Percentiles rank a stretch among this genome's conserved stretches.
Conservation (phyloP, 2,113 vertebrate species). For the Pseudorectes ferrugineus region DNA sequence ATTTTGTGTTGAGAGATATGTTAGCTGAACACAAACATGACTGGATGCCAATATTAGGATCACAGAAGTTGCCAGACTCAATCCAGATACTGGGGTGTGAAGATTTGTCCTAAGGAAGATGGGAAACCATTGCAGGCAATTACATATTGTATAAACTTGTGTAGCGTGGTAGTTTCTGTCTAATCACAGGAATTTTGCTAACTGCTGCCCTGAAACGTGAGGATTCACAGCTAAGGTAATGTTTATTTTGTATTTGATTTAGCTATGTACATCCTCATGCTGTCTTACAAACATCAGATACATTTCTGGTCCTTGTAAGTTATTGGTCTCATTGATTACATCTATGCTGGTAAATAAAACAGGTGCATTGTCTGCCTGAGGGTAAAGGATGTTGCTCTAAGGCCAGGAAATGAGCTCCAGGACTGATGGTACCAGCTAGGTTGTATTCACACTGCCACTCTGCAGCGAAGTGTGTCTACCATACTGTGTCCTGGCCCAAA, state of each 20-base stretch:
- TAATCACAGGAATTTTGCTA: background rate
- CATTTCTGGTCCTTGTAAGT: background rate
- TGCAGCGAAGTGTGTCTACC: background rate
- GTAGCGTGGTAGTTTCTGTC: background rate
- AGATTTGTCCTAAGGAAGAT: background rate
- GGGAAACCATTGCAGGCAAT: background rate
- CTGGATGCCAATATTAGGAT: background rate
- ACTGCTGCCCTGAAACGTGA: background rate
- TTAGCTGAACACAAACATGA: background rate
- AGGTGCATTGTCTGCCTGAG: background rate
- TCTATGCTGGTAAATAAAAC: background rate
- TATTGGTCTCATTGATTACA: background rate
- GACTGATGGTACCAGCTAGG: background rate
- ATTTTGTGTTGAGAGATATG: background rate
- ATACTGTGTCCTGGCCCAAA: accelerated
- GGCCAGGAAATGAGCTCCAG: background rate
- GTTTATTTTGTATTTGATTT: background rate
- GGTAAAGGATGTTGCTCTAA: background rate
- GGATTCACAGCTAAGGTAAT: background rate
- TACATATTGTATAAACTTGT: background rate
- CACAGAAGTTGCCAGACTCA: background rate
- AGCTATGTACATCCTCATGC: background rate
- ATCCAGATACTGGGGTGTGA: background rate
- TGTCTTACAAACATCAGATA: background rate
- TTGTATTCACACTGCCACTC: background rate